These are phyloP conservation scores for Drosophila birchii DNA, from an alignment of 2,888 invertebrate species.

Conservation along the genomic window DNA sequence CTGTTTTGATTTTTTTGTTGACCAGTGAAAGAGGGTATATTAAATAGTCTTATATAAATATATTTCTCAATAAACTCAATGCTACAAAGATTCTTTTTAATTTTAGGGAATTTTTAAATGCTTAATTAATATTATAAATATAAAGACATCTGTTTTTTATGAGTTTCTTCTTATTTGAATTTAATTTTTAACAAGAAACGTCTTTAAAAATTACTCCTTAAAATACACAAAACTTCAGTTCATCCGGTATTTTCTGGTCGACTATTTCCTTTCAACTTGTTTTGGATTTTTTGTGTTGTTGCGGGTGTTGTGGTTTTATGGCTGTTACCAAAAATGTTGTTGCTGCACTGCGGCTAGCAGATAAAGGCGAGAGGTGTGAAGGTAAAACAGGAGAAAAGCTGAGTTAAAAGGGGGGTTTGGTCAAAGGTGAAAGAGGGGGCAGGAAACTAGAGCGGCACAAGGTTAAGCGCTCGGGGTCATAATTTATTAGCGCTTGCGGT, in stretches of 20 bases:
- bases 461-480: constrained; percentile 73
- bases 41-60: no score
- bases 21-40: background rate
- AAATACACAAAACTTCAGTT: background rate
- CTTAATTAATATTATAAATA: background rate
- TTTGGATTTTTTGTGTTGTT: constrained; percentile 68
- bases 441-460: constrained; percentile 47
- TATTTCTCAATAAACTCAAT: background rate
- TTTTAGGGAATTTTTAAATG: background rate
- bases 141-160: background rate
- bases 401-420: background rate
- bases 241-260: background rate
- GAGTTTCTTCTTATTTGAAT: background rate
- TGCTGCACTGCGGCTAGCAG: constrained; percentile 51
- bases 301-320: constrained; percentile 62
- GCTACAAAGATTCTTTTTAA: background rate
- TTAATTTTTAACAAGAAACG: background rate
- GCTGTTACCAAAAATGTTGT: constrained; percentile 12
- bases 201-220: background rate
- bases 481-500: constrained; percentile 77
- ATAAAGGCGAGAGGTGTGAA: constrained; percentile 42
- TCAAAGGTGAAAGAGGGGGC: constrained; percentile 15
- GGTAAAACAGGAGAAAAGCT: constrained; percentile 2
- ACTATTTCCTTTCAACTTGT: background rate
- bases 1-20: constrained; percentile 9